Conservation (phyloP, 2,797 vertebrate genomes). For the Leontopithecus rosalia region DNA sequence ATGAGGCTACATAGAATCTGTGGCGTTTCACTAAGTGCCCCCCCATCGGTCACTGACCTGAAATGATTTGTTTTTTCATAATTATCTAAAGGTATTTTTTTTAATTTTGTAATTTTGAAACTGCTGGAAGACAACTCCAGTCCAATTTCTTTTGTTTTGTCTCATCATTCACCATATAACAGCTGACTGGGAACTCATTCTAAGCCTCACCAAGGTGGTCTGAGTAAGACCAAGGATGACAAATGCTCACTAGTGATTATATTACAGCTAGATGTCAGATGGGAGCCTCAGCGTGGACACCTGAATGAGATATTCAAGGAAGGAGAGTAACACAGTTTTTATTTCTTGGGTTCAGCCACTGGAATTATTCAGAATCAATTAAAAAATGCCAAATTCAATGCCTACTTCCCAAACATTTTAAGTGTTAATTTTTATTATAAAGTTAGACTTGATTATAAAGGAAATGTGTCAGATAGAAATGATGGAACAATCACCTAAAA, state of each 20-base stretch:
- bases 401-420: neutral
- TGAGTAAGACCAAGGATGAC: constrained; percentile 47
- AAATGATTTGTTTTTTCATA: constrained; percentile 65
- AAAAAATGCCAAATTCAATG: neutral
- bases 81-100: constrained; percentile 62
- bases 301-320: neutral
- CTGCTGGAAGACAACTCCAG: constrained; percentile 66
- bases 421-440: neutral
- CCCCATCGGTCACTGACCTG: constrained; percentile 72
- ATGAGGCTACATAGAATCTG: constrained; percentile 52
- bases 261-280: neutral
- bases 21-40: constrained; percentile 65
- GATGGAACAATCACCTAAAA: neutral
- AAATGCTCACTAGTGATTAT: neutral
- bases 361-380: neutral
- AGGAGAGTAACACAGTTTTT: neutral
- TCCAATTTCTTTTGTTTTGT: constrained; percentile 34
- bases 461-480: neutral
- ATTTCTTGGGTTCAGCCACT: neutral
- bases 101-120: constrained; percentile 68
- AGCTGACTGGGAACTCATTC: constrained; percentile 72
- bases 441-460: neutral
- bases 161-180: constrained; percentile 56
- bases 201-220: constrained; percentile 60
- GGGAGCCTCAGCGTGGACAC: too few relatives aligned